Conservation (phyloP, 2,113 vertebrate species). For the Bagarius yarrelli region DNA sequence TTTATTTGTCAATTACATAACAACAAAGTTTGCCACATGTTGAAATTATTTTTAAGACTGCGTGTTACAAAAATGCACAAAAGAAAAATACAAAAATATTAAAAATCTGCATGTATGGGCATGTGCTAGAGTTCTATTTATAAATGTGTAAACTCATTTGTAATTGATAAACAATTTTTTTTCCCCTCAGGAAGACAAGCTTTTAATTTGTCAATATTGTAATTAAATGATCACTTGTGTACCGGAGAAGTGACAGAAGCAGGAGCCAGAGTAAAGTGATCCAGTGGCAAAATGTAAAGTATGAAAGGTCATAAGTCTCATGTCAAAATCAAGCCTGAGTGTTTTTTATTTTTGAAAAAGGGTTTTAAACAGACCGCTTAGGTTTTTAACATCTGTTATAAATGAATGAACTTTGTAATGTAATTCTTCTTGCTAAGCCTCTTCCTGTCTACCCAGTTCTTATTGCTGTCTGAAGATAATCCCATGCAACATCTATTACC, state of each 20-base stretch:
- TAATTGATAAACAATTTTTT: not conserved
- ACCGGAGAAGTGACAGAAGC: conserved; percentile 14
- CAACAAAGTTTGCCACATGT: too few relatives aligned
- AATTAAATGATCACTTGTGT: conserved; percentile 14
- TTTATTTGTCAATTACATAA: too few relatives aligned
- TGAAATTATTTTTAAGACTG: too few relatives aligned
- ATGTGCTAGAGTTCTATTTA: too few relatives aligned
- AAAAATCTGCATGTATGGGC: too few relatives aligned
- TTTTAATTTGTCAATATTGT: not conserved
- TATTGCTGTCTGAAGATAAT: not conserved
- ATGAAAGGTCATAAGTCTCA: not conserved
- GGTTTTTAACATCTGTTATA: not conserved
- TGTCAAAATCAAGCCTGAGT: not conserved
- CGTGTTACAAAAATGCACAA: too few relatives aligned
- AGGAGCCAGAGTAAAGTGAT: conserved; percentile 31
- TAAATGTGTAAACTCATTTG: too few relatives aligned
- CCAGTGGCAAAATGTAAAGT: not conserved
- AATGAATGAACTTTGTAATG: not conserved
- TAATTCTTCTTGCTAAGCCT: not conserved
- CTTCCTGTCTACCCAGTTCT: not conserved
- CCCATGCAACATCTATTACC: not conserved
- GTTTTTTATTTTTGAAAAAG: not conserved
- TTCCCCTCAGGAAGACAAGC: not conserved
- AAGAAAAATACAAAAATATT: too few relatives aligned
- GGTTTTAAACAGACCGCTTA: not conserved